Percentiles rank a stretch among this genome's conserved stretches.
These are phyloP conservation scores for Drosophila persimilis DNA, from an alignment of 1,140 invertebrate species.

Conservation along the genomic window DNA sequence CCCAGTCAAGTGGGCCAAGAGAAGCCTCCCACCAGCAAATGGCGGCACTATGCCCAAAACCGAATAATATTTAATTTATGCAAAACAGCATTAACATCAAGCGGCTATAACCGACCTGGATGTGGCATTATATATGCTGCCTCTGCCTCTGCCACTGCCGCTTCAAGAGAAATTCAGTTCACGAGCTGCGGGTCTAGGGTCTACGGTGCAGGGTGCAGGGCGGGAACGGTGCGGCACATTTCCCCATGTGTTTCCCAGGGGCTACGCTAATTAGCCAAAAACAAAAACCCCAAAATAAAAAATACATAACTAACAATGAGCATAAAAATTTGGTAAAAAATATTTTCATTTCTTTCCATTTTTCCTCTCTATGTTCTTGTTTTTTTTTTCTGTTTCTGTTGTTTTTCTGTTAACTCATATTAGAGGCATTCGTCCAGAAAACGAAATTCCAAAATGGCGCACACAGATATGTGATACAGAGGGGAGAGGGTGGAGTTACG, in stretches of 20 bases:
- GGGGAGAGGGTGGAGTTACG: not conserved
- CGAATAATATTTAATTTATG: slow-evolving; percentile 71
- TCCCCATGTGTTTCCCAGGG: slow-evolving; percentile 70
- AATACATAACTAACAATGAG: slow-evolving; percentile 66
- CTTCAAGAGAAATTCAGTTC: slow-evolving; percentile 69
- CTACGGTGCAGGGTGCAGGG: slow-evolving; percentile 25
- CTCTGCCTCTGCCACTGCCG: not conserved
- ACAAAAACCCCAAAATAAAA: slow-evolving; percentile 49
- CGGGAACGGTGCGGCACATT: slow-evolving; percentile 37
- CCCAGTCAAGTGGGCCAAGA: slow-evolving; percentile 37
- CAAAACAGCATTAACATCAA: slow-evolving; percentile 53
- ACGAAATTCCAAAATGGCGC: slow-evolving; percentile 76
- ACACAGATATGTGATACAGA: not conserved
- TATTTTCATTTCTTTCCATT: slow-evolving; percentile 57
- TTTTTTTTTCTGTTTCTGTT: slow-evolving; percentile 18
- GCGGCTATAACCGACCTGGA: slow-evolving; percentile 56
- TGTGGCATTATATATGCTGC: slow-evolving; percentile 40
- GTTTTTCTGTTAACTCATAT: slow-evolving; percentile 73
- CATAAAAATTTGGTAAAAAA: slow-evolving; percentile 64
- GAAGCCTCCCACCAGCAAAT: slow-evolving; percentile 45
- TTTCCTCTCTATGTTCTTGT: slow-evolving; percentile 34
- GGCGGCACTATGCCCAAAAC: slow-evolving; percentile 12
- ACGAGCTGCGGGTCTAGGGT: slow-evolving; percentile 43
- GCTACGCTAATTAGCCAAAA: slow-evolving; percentile 78
- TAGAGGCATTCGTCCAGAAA: slow-evolving; percentile 78